Base-by-base conservation (phyloP, 2,888 invertebrate genomes). In the Heliconius ethilla region DNA sequence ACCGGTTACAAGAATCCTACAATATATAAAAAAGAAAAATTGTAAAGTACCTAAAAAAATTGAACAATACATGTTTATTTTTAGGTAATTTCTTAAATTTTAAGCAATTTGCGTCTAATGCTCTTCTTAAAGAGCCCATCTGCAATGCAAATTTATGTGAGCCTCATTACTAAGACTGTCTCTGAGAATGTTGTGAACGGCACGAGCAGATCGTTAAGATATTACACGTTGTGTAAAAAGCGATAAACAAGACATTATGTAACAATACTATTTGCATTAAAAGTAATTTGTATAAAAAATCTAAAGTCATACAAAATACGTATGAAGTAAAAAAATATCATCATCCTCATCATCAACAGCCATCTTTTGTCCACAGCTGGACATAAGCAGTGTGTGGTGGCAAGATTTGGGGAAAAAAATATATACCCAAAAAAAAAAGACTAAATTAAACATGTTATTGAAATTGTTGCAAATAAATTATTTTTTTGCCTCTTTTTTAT, bases 121-220 rank as follows among this genome's bases (percentile, higher is more conserved):
- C 5, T 55, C 29, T 67, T 73, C 73, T 77, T 73, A 77, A 77
- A 67, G 67, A 77, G 59, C 40, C 18, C 74, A 74, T 77, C 45
- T 77, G 73, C 73, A 62, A 67, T 74, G 77, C 67, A 77, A 77
- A 77, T 74, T 59, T 59, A 27, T 59, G 67, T 37, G 73, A 45
- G 62, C 67, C 74, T 77, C 67, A 77, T 77, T 77, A 74, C 59
- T 66, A 67, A 45, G 73, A 77, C 59, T 45, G 59, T 65, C 37
- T 72, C 67, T 40, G 67, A 74, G 59, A 59, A 59, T 40, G 59
- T 51, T 62, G 74, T 69, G 73, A 74, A 66, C 59, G 55, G 66
- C 59, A 33, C 37, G 62, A 67, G 29, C 51, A 37, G 13, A 25
- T 33, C 37, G 45, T 62, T 29, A 55, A 25, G 51, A 73, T 66